Base-by-base conservation (phyloP, 2,113 vertebrate genomes). In the Cynoglossus semilaevis region DNA sequence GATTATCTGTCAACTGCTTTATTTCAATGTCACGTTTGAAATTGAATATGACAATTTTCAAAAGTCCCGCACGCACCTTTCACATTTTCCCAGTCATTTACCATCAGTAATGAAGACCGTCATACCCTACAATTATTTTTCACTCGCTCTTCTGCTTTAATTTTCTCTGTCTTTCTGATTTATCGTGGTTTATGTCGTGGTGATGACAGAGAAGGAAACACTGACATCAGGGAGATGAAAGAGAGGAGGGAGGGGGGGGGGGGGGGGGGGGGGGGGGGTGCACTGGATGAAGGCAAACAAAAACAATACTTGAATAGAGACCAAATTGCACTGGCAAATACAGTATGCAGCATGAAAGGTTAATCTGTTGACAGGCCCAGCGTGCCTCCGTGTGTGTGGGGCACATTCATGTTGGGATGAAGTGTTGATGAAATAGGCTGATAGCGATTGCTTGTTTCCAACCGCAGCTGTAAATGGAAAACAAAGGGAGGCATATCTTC, bases 361-460 rank as follows among this genome's bases (percentile, higher is more conserved):
- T 72, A 72, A 68, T 71, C 15, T 65, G 59, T 60, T 54, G 52
- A 64, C 36, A 51, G 64, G 54, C 34, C 4, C 17, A 36, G 36
- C 17, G 17, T 36, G 15, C 12, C 4, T 63, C 40, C n/a, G n/a
- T 44, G 63, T n/a, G 1, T 43, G 57, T 67, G 43, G 58, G 37
- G 48, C 46, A 52, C 44, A 19, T 67, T 63, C 58, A 38, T 42
- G 43, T 70, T 55, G 62, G 68, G 50, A 67, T 58, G 56, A 69
- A 76, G 74, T 15, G 41, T 51, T 62, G 69, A 80, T 70, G 68
- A 77, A 76, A 76, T 11, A 14, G 38, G 9, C 7, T 10, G 60
- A 71, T 63, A 63, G 63, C n/a, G 3, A 51, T 45, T 57, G 7
- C 35, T n/a, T 45, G 37, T 58, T 58, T 57, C 46, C 41, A 56